phyloP scores from a whole-genome alignment of 2,113 vertebrate genomes.

The Ailurus styani region DNA sequence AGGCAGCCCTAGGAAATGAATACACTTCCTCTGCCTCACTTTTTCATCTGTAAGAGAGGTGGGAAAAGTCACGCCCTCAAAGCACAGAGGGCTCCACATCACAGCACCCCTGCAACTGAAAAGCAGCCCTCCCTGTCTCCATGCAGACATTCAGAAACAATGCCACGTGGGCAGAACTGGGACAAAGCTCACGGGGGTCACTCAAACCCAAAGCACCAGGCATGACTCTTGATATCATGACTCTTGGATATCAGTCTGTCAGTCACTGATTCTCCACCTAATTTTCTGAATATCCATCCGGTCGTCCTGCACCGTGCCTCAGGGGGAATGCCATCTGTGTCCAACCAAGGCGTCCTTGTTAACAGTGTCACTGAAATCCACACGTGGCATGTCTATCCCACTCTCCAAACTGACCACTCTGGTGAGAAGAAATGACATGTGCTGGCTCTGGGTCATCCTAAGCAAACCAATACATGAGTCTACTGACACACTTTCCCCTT shows the following conservation, averaged over 20 bases:
- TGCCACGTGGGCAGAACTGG: not conserved
- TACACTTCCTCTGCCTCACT: not conserved
- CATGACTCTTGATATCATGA: not conserved
- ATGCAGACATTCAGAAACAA: not conserved
- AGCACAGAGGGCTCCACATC: not conserved
- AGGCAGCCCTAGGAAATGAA: fast-evolving
- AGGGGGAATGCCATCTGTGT: not conserved
- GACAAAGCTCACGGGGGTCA: not conserved
- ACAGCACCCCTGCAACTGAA: fast-evolving
- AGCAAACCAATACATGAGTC: not conserved
- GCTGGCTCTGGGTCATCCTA: not conserved
- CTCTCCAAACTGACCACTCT: not conserved
- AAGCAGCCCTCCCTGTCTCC: not conserved
- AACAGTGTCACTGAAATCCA: not conserved
- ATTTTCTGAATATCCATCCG: not conserved
- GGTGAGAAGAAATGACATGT: not conserved
- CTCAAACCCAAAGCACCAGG: not conserved
- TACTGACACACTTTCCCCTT: not conserved
- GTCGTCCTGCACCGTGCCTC: not conserved
- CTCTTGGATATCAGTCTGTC: no score
- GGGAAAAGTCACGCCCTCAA: fast-evolving
- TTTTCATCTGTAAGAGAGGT: not conserved
- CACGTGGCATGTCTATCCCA: fast-evolving
- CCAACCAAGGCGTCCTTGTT: not conserved
- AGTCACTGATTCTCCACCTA: not conserved